phyloP scores from a whole-genome alignment of 2,113 vertebrate species.

The Scartelaos histophorus region DNA sequence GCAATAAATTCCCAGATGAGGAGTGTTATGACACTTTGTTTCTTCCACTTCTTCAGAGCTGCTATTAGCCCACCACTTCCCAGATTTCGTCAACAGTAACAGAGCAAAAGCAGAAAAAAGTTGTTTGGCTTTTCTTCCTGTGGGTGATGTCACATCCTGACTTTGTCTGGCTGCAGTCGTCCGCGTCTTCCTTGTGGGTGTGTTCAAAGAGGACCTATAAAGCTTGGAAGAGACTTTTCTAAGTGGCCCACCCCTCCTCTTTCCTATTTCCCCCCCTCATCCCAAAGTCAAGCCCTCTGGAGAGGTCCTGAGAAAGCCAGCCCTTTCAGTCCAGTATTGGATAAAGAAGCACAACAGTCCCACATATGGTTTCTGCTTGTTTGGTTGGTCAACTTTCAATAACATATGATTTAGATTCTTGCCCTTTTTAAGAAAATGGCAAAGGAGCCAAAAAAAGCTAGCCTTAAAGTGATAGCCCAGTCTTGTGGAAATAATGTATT shows the following conservation, averaged over 20 bases:
- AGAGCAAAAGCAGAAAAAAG: slow-evolving; percentile 54
- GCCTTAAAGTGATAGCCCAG: neutral
- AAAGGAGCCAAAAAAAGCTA: slow-evolving; percentile 12
- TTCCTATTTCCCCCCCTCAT: slow-evolving; percentile 24
- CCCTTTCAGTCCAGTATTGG: slow-evolving; percentile 51
- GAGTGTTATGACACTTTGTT: neutral
- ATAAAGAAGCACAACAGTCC: slow-evolving; percentile 47
- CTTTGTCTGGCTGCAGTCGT: slow-evolving; percentile 73
- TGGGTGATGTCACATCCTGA: slow-evolving; percentile 92
- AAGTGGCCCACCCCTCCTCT: slow-evolving; percentile 38
- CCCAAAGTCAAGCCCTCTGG: slow-evolving; percentile 49
- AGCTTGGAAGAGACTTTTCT: slow-evolving; percentile 52
- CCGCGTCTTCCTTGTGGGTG: slow-evolving; percentile 39
- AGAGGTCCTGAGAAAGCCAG: slow-evolving; percentile 63
- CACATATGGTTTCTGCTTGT: slow-evolving; percentile 60
- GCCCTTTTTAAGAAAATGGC: slow-evolving; percentile 47
- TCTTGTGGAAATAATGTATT: neutral
- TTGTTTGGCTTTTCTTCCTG: slow-evolving; percentile 77
- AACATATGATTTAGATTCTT: slow-evolving; percentile 69
- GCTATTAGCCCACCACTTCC: slow-evolving; percentile 45
- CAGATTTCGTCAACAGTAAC: slow-evolving; percentile 46
- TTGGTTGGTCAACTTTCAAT: slow-evolving; percentile 47
- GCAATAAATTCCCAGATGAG: slow-evolving; percentile 1
- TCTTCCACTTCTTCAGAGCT: slow-evolving; percentile 29
- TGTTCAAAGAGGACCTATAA: slow-evolving; percentile 61